Evolutionary conservation across 1,140 invertebrate species (phyloP).

Genomic region (Scaptodrosophila lebanonensis): DNA sequence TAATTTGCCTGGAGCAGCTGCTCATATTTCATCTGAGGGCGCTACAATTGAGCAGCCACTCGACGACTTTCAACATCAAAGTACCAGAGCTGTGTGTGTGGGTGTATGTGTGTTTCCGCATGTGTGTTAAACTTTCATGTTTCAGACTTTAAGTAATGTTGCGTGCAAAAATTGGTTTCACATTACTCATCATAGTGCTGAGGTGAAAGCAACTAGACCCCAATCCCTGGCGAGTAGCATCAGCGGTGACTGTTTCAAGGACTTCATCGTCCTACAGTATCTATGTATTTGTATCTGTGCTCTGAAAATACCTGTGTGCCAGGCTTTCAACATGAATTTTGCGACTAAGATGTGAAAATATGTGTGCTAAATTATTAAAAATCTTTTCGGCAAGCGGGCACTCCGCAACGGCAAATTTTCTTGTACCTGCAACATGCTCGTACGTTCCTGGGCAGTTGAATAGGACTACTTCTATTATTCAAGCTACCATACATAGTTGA

Average conservation of each 20-base stretch:
- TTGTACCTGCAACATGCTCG: too few species aligned
- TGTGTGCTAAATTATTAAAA: constrained; percentile 72
- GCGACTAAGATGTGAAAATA: constrained; percentile 58
- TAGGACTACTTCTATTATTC: too few species aligned
- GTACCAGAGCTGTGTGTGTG: too few species aligned
- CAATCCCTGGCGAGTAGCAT: constrained; percentile 30
- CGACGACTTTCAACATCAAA: constrained; percentile 61
- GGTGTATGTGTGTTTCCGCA: too few species aligned
- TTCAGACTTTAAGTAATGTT: constrained; percentile 57
- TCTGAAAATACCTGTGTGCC: constrained; percentile 55
- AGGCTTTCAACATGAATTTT: constrained; percentile 63
- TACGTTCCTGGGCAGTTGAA: too few species aligned
- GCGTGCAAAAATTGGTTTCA: constrained; percentile 58
- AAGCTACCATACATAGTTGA: too few species aligned
- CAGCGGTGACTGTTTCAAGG: constrained; percentile 19
- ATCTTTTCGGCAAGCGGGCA: constrained; percentile 37
- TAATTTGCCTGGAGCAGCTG: constrained; percentile 27
- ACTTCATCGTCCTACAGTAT: constrained; percentile 1
- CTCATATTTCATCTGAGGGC: constrained; percentile 51
- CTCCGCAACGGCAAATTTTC: neutral
- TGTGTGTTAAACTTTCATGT: constrained; percentile 14
- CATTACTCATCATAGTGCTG: constrained; percentile 59
- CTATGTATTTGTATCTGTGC: neutral
- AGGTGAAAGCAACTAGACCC: constrained; percentile 39
- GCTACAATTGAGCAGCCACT: constrained; percentile 37